Conservation (phyloP, 1,140 invertebrate species). For the Drosophila oshimai region DNA sequence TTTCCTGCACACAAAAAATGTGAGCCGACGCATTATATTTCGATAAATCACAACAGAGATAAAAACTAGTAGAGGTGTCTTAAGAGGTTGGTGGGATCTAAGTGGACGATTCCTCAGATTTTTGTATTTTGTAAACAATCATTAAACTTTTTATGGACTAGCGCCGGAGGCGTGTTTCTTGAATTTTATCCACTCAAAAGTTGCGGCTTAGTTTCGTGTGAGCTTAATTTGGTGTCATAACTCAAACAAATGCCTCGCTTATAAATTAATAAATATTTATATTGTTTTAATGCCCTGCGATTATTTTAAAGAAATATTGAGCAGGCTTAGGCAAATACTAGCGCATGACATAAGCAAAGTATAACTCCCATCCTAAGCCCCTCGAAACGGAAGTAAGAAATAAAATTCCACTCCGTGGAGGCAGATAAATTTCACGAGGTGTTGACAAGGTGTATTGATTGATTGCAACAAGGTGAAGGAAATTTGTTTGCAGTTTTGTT, state of each 20-base stretch:
- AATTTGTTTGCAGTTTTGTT: conserved; percentile 65
- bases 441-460: conserved; percentile 55
- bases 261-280: conserved; percentile 46
- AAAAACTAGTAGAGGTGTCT: conserved; percentile 4
- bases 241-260: conserved; percentile 37
- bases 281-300: conserved; percentile 9
- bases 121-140: conserved; percentile 13
- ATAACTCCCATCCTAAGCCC: conserved; percentile 6
- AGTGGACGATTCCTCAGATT: neutral
- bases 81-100: conserved; percentile 14
- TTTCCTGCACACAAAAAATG: conserved; percentile 28
- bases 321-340: conserved; percentile 29
- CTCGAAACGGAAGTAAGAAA: conserved; percentile 24
- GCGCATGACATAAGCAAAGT: conserved; percentile 14
- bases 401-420: neutral
- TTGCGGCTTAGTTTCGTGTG: conserved; percentile 3
- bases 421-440: conserved; percentile 17
- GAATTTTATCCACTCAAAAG: conserved; percentile 10
- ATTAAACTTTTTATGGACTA: neutral
- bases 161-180: neutral
- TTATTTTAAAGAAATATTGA: conserved; percentile 28
- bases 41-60: conserved; percentile 38
- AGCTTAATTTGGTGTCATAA: conserved; percentile 43
- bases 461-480: conserved; percentile 52
- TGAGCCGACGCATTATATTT: conserved; percentile 35